These are phyloP conservation scores for Lepidocolaptes lacrymiger DNA, from an alignment of 2,797 vertebrate genomes.

Conservation along the genomic window DNA sequence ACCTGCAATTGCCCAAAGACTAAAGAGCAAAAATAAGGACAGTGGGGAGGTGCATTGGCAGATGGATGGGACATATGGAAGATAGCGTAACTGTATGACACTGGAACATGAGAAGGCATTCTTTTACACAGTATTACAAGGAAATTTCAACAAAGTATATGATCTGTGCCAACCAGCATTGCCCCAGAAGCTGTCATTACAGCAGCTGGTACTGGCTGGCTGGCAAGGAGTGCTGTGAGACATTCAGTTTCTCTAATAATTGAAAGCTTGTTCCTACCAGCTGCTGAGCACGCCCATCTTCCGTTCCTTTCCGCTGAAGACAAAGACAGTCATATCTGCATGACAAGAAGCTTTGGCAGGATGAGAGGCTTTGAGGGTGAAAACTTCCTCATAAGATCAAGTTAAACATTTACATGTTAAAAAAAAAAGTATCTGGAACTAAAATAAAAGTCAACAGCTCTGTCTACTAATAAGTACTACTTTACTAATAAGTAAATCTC, in stretches of 20 bases:
- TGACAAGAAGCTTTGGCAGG: neutral
- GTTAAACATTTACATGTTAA: neutral
- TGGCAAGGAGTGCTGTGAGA: neutral
- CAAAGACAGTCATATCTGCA: neutral
- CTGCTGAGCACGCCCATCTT: neutral
- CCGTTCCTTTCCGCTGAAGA: neutral
- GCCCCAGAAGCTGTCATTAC: neutral
- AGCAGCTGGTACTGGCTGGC: neutral
- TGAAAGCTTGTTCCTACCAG: neutral
- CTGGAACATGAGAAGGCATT: neutral
- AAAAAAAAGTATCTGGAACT: neutral
- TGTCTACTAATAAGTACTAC: neutral
- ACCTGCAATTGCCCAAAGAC: neutral
- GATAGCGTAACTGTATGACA: neutral
- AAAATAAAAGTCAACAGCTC: neutral
- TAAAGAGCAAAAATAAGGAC: neutral
- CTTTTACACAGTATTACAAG: neutral
- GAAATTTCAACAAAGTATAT: neutral
- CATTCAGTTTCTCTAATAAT: neutral
- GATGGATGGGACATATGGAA: neutral
- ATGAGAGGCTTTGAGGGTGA: neutral
- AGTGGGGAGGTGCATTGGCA: neutral
- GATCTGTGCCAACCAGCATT: neutral
- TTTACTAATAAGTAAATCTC: neutral
- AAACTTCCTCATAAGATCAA: neutral